Percentiles rank a stretch among this genome's conserved stretches.
phyloP scores from a whole-genome alignment of 2,797 vertebrate genomes.

The Channa striata region DNA sequence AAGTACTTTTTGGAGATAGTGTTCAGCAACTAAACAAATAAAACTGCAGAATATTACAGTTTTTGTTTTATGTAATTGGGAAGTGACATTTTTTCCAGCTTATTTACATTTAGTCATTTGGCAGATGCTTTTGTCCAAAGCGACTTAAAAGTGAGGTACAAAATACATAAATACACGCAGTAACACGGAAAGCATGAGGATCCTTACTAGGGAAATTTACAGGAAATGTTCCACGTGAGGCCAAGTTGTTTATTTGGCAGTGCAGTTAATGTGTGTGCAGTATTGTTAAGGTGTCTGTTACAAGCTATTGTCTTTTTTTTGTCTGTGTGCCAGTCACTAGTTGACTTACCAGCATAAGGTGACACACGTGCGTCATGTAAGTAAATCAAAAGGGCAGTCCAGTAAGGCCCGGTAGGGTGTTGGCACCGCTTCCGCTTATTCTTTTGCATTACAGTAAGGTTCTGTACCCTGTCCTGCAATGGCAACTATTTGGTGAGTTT shows the following conservation, averaged over 20 bases:
- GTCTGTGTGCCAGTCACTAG: conserved; percentile 16
- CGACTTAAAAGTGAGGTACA: too few relatives aligned
- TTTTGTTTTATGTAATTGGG: not conserved
- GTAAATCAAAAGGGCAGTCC: conserved; percentile 62
- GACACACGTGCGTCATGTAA: conserved; percentile 42
- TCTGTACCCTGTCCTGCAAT: conserved; percentile 5
- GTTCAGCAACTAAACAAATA: not conserved
- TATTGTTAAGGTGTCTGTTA: conserved; percentile 11
- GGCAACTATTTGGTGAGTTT: conserved; percentile 1
- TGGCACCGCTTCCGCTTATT: conserved; percentile 52
- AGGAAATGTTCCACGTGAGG: not conserved
- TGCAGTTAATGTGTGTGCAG: not conserved
- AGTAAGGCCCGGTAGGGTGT: conserved; percentile 60
- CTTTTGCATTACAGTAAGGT: conserved; percentile 30
- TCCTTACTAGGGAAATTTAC: too few relatives aligned
- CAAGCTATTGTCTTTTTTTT: conserved; percentile 2
- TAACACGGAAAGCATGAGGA: too few relatives aligned
- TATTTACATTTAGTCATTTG: too few relatives aligned
- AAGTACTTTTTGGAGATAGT: not conserved
- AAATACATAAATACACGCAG: not conserved
- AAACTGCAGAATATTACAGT: not conserved
- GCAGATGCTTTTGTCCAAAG: too few relatives aligned
- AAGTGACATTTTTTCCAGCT: not conserved
- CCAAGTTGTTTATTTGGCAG: not conserved
- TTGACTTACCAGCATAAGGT: conserved; percentile 20